phyloP scores from a whole-genome alignment of 2,113 vertebrate species.

The Poecile atricapillus region DNA sequence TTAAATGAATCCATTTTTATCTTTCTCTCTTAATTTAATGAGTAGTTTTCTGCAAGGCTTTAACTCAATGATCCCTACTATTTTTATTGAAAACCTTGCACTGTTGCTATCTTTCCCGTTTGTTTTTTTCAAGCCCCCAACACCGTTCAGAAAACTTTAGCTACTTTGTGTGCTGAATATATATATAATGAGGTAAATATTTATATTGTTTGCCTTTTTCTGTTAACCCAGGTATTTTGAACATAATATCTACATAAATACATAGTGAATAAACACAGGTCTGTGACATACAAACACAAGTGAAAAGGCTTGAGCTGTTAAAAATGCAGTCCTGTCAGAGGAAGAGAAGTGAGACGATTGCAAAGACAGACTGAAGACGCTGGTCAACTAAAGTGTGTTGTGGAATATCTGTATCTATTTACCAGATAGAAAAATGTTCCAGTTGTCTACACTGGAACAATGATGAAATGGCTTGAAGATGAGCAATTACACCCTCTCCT shows the following conservation, averaged over 20 bases:
- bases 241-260: background rate
- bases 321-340: background rate
- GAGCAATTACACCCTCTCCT: background rate
- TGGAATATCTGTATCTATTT: background rate
- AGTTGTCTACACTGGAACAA: background rate
- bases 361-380: background rate
- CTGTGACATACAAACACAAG: background rate
- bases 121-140: background rate
- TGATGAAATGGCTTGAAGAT: background rate
- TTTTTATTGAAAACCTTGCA: background rate
- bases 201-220: background rate
- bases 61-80: background rate
- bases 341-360: background rate
- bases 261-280: background rate
- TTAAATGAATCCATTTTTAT: slow-evolving; percentile 7
- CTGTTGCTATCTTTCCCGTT: background rate
- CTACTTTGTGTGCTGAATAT: background rate
- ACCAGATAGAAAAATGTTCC: background rate
- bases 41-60: background rate
- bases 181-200: background rate
- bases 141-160: background rate
- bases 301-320: background rate
- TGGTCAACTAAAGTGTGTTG: background rate
- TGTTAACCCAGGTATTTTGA: slow-evolving; percentile 6
- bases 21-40: background rate